Percentiles rank a stretch among this genome's conserved stretches.
phyloP scores from a whole-genome alignment of 2,888 invertebrate species.

The Oasisia sp. region DNA sequence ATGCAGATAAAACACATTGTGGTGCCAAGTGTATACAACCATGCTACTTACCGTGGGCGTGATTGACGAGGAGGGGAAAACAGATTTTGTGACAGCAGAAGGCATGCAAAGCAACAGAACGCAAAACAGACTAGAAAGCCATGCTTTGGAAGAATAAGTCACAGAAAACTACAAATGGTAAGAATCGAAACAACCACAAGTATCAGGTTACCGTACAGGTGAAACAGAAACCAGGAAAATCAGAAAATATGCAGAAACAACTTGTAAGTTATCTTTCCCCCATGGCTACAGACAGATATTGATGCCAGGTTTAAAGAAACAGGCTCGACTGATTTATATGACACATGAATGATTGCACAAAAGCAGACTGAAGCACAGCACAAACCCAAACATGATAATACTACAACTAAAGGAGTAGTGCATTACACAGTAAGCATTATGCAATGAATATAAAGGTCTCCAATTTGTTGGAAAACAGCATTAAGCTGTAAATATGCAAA shows the following conservation, averaged over 20 bases:
- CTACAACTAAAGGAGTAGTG: not conserved
- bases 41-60: slow-evolving; percentile 17
- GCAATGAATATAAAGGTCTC: not conserved
- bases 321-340: not conserved
- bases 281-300: not conserved
- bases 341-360: not conserved
- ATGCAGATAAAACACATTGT: not conserved
- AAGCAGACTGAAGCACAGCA: not conserved
- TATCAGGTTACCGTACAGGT: not conserved
- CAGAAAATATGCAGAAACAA: not conserved
- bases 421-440: not conserved
- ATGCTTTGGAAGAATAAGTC: not conserved
- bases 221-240: not conserved
- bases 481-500: no score
- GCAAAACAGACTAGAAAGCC: not conserved
- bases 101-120: not conserved
- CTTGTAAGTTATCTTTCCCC: not conserved
- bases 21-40: slow-evolving; percentile 10
- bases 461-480: no score
- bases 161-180: not conserved
- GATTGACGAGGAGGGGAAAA: not conserved
- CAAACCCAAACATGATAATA: not conserved
- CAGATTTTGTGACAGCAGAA: not conserved
- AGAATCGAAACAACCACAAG: not conserved
- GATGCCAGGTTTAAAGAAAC: not conserved